Conservation (phyloP, 2,888 invertebrate genomes). For the Spicauda simplicius region DNA sequence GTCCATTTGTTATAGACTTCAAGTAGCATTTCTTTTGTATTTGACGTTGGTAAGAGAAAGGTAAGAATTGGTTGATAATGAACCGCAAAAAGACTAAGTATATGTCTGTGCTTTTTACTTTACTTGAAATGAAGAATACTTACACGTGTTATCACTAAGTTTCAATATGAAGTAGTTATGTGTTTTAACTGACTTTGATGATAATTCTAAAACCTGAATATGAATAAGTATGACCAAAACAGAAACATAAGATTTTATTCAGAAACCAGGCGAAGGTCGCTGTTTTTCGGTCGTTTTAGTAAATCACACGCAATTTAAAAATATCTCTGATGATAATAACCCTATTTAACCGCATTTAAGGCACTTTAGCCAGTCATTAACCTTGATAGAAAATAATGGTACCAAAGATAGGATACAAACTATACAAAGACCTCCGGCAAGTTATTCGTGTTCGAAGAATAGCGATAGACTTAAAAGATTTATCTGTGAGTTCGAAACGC, state of each 20-base stretch:
- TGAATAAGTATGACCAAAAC: not conserved
- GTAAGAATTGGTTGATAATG: too few relatives aligned
- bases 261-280: not conserved
- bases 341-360: not conserved
- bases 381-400: conserved; percentile 5
- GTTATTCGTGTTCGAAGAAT: conserved; percentile 4
- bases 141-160: too few relatives aligned
- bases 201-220: too few relatives aligned
- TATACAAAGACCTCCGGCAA: conserved; percentile 8
- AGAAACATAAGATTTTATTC: not conserved
- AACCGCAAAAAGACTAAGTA: too few relatives aligned
- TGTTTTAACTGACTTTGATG: too few relatives aligned
- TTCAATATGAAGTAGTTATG: too few relatives aligned
- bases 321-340: not conserved
- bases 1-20: too few relatives aligned
- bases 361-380: conserved; percentile 11
- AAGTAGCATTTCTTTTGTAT: too few relatives aligned
- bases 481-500: not conserved
- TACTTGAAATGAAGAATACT: too few relatives aligned
- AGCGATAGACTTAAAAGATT: conserved; percentile 10
- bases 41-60: too few relatives aligned
- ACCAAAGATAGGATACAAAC: not conserved
- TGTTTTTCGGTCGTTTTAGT: not conserved
- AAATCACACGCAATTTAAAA: not conserved
- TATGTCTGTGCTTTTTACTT: too few relatives aligned